Evolutionary conservation across 2,113 vertebrate species (phyloP), one percentile per base, ranked within the genome.

Genomic region (Scalopus aquaticus): DNA sequence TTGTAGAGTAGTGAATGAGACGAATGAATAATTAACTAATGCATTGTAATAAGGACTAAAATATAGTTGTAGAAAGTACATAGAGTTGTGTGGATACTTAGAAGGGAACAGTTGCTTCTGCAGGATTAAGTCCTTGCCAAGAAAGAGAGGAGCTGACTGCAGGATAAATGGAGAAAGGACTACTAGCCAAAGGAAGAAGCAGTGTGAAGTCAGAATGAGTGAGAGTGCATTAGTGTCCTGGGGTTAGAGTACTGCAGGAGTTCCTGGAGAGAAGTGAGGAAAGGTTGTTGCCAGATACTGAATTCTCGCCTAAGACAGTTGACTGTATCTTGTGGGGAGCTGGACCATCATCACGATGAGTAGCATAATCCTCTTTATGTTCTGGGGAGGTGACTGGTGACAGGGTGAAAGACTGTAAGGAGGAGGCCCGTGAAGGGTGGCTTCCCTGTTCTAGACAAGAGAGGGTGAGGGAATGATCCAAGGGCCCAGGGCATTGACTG

Each of bases 11-110:
- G 56, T 78, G 72, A 93, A 72, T 56, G 80, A 96, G 84, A 64
- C 22, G 62, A 11, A 60, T 19, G 62, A 9, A 67, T 78, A 65
- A 95, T 30, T 85, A 78, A 95, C 80, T 90, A 88, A 87, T 76
- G 58, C n/a, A 56, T 19, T 73, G 54, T 60, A 30, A 60, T 65
- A 37, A 73, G 67, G 22, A 28, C 54, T 91, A 20, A 42, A 3
- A 16, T 83, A 16, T 58, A 65, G 26, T 60, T 80, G 56, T 42
- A 16, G 17, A 65, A 81, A n/a, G 70, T 70, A 24, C 30, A 69
- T 49, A 80, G 46, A 81, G 13, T 44, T 64, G 20, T 54, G 74
- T 67, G 13, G 44, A 44, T 16, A 32, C 3, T 12, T 19, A 11
- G 7, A 15, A 26, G 54, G 35, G 46, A 51, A 69, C 32, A 51